Conservation (phyloP, 2,113 vertebrate genomes). For the Microcebus tavaratra region DNA sequence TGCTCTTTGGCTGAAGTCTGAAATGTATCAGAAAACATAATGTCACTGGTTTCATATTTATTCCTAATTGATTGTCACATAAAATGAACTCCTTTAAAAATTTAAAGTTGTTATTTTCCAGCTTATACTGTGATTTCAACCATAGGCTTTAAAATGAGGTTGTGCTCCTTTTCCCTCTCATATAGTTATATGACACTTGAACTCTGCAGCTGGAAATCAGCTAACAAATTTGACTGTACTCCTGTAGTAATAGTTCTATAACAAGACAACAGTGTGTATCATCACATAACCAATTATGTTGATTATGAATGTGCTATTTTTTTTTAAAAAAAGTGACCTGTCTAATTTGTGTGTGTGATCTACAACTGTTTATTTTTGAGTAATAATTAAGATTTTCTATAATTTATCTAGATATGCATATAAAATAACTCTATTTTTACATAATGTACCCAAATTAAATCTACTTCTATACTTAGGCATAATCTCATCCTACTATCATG, state of each 20-base stretch:
- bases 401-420: not conserved
- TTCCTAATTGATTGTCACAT: slow-evolving; percentile 19
- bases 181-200: not conserved
- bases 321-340: slow-evolving; percentile 23
- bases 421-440: slow-evolving; percentile 20
- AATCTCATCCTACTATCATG: not conserved
- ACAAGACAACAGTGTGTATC: not conserved
- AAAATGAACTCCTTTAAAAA: slow-evolving; percentile 37
- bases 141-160: not conserved
- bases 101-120: slow-evolving; percentile 34
- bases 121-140: not conserved
- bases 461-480: not conserved
- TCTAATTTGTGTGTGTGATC: not conserved
- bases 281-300: slow-evolving; percentile 33
- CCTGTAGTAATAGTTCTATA: not conserved
- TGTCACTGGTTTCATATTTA: slow-evolving; percentile 38
- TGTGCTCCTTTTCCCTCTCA: not conserved
- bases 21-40: slow-evolving; percentile 29
- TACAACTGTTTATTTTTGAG: not conserved
- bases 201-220: slow-evolving; percentile 5
- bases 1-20: not conserved
- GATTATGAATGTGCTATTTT: not conserved
- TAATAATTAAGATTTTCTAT: slow-evolving; percentile 19
- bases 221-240: slow-evolving; percentile 38
- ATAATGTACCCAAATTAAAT: not conserved